phyloP scores from a whole-genome alignment of 1,140 invertebrate species.

The Theocolax elegans region DNA sequence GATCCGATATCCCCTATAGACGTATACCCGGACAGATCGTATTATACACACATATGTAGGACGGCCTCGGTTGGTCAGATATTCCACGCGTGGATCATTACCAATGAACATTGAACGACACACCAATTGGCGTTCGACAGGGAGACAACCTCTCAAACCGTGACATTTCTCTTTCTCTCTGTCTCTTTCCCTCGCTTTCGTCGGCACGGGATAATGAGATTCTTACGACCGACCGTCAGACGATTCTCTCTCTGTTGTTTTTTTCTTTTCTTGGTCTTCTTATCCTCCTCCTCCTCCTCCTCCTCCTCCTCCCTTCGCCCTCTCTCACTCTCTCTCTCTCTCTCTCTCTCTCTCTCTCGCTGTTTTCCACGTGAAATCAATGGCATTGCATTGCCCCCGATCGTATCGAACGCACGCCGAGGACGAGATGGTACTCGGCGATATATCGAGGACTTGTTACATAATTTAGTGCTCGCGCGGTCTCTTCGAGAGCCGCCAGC shows the following conservation, averaged over 20 bases:
- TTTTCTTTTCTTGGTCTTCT: too few species aligned
- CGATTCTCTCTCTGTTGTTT: too few species aligned
- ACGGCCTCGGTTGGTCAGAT: neutral
- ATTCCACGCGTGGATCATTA: neutral
- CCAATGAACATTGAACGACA: neutral
- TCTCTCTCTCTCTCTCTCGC: too few species aligned
- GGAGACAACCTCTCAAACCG: constrained; percentile 6
- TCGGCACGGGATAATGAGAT: constrained; percentile 10
- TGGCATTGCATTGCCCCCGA: constrained; percentile 52
- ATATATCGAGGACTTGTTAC: constrained; percentile 46
- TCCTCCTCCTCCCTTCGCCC: too few species aligned
- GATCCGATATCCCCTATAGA: too few species aligned
- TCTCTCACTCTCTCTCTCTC: too few species aligned
- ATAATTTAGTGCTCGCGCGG: constrained; percentile 17
- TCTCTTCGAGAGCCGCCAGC: neutral
- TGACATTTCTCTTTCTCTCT: too few species aligned
- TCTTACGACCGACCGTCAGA: neutral
- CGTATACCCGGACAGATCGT: too few species aligned
- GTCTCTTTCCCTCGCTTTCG: too few species aligned
- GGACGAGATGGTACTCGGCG: constrained; percentile 43
- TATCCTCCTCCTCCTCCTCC: too few species aligned
- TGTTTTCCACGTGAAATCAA: constrained; percentile 32
- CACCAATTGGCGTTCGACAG: neutral
- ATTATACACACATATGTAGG: too few species aligned
- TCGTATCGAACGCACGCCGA: constrained; percentile 43